Conservation (phyloP, 53 echinoderm and acorn worm species). For the Temnopleurus reevesii region DNA sequence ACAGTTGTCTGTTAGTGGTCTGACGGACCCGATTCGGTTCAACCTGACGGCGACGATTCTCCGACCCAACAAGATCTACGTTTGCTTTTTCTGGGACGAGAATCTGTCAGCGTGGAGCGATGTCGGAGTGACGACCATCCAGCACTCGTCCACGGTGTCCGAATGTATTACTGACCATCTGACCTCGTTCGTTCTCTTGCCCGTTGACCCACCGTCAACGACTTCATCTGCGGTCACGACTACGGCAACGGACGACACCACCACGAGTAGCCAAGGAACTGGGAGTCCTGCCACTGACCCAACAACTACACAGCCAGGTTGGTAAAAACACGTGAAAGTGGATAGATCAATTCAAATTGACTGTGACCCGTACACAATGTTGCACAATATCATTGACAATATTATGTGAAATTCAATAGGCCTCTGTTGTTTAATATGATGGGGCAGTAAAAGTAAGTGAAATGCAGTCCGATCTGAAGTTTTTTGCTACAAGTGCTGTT, state of each 20-base stretch:
- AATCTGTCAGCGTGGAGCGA: constrained; percentile 58
- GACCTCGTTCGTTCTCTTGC: constrained; percentile 63
- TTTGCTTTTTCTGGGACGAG: constrained; percentile 73
- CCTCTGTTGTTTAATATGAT: too few species aligned
- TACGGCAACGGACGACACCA: neutral
- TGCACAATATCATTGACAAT: too few species aligned
- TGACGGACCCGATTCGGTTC: constrained; percentile 64
- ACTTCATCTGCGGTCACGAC: neutral
- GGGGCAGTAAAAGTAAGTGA: too few species aligned
- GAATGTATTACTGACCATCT: constrained; percentile 73
- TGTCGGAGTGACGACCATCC: constrained; percentile 65
- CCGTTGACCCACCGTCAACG: constrained; percentile 54
- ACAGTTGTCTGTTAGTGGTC: constrained; percentile 56
- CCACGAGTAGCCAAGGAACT: neutral
- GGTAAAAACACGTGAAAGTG: neutral
- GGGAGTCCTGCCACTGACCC: too few species aligned
- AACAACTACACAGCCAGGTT: neutral
- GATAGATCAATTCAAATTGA: neutral
- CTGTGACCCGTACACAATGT: too few species aligned
- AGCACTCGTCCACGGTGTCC: constrained; percentile 20
- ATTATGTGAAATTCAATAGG: too few species aligned
- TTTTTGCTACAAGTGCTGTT: too few species aligned
- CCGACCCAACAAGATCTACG: constrained; percentile 58
- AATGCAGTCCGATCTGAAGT: too few species aligned
- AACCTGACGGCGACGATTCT: constrained; percentile 67